Evolutionary conservation across 2,113 vertebrate species (phyloP).

Genomic region (Salvator merianae): DNA sequence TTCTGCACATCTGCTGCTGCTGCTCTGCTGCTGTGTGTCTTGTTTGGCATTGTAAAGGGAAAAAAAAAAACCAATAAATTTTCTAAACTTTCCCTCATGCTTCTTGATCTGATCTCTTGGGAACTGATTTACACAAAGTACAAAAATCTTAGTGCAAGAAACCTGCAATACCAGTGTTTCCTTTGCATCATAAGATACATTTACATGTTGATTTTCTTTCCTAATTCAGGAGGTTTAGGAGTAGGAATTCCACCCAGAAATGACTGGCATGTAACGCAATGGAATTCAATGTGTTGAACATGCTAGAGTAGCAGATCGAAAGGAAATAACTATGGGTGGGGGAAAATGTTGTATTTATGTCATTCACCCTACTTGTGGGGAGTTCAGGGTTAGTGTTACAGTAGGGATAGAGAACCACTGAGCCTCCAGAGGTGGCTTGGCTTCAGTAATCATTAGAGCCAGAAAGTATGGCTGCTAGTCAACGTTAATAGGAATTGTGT

Average conservation of each 20-base stretch:
- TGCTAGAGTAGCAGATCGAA: too few relatives aligned
- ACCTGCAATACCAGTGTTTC: not conserved
- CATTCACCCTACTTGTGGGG: not conserved
- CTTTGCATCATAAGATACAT: not conserved
- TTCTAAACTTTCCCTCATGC: slow-evolving; percentile 17
- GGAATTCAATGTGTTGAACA: not conserved
- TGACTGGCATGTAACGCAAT: not conserved
- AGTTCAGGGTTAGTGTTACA: not conserved
- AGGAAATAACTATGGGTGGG: too few relatives aligned
- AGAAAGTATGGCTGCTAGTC: not conserved
- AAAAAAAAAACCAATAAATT: slow-evolving; percentile 27
- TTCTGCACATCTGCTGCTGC: not conserved
- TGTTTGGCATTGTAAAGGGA: slow-evolving; percentile 22
- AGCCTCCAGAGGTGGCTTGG: not conserved
- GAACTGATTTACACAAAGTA: not conserved
- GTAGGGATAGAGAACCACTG: not conserved
- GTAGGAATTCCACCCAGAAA: not conserved
- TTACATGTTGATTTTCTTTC: not conserved
- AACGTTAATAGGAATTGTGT: not conserved
- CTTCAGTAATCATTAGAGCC: not conserved
- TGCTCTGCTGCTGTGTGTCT: not conserved
- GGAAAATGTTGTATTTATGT: not conserved
- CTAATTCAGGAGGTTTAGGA: not conserved
- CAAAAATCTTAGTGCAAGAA: not conserved
- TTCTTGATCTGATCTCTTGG: not conserved